Evolutionary conservation across 2,888 invertebrate genomes (phyloP).

Genomic region (Philhelius pedissequus): DNA sequence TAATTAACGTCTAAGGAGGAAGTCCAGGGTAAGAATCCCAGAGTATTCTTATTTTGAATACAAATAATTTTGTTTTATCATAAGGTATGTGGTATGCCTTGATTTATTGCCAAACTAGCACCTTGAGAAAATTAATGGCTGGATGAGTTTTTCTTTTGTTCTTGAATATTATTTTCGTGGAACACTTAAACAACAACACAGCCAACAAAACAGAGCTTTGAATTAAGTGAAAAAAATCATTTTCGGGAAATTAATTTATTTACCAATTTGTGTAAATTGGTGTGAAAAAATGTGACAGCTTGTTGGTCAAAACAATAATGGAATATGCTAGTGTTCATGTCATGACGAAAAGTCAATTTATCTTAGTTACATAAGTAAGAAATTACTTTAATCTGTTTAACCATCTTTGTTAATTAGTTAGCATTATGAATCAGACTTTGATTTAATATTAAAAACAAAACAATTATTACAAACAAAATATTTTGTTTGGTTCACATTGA

Average conservation of each 20-base stretch:
- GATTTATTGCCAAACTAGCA: constrained; percentile 37
- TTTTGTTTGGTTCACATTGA: no score
- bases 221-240: constrained; percentile 6
- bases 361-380: background rate
- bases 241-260: constrained; percentile 7
- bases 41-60: background rate
- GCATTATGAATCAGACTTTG: background rate
- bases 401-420: background rate
- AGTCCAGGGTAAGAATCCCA: background rate
- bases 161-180: constrained; percentile 12
- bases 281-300: constrained; percentile 8
- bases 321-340: background rate
- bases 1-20: constrained; percentile 2
- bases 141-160: constrained; percentile 41
- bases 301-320: background rate
- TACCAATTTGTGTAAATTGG: constrained; percentile 5
- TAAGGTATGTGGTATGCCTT: background rate
- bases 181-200: background rate
- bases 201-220: background rate
- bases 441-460: background rate
- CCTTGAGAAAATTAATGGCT: constrained; percentile 50
- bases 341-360: constrained; percentile 9
- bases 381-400: background rate
- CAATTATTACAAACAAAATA: no score
- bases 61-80: background rate